Base-by-base conservation (phyloP, 1,140 invertebrate genomes). In the Saccostrea echinata region DNA sequence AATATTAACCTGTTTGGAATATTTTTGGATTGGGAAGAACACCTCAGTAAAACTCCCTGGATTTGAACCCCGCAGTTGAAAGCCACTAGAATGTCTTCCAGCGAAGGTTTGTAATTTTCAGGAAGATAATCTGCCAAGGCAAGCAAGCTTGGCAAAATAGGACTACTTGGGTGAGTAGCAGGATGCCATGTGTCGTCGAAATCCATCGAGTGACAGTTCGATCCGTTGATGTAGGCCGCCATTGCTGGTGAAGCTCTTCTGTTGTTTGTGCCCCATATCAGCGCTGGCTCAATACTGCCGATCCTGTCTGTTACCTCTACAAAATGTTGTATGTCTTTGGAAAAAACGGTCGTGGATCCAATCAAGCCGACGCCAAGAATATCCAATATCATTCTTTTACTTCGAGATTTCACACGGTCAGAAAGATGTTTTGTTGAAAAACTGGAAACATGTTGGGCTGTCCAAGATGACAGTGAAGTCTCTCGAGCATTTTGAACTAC, bases 121-220 rank as follows among this genome's bases (percentile, higher is more conserved):
- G 90, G 89, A 80, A 92, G 86, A 13, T 85, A 88, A 35, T 93
- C 91, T 12, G 89, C 90, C 61, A 93, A 86, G 13, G 93, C 91
- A n/a, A 93, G 9, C 9, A 93, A 83, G 0, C 92, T 90, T 3
- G 93, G 91, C n/a, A 93, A 89, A 30, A 92, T 91, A 13, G 92
- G 92, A 0, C 92, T 91, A 87, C 92, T 92, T 0, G 92, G 92
- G 52, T 93, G 92, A 9, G 92, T 93, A 21, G 92, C 91, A 52
- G 92, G 92, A 64, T 91, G 89, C 92, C 92, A 93, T 0, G 92
- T 93, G 85, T 93, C 92, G 61, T 93, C 92, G 89, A 92, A 92
- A 81, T 93, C 92, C 92, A 93, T 93, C 21, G 92, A 89, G 80
- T 93, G 92, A 51, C 90, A 89, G 84, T 91, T 93, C 21, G 90